These are phyloP conservation scores for Galeruca laticollis DNA, from an alignment of 2,888 invertebrate species.

Conservation along the genomic window DNA sequence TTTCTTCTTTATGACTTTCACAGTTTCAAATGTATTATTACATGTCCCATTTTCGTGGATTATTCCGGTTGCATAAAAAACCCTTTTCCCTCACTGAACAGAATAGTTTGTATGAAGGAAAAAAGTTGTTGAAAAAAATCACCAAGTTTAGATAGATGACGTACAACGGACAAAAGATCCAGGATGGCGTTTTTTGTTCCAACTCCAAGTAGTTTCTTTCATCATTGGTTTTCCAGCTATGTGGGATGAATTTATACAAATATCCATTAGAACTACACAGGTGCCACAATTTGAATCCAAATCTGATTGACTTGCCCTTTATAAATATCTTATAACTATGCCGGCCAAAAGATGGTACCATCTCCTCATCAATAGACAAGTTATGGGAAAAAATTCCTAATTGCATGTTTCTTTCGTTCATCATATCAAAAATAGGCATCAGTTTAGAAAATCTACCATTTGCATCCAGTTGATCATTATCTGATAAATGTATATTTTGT, in stretches of 20 bases:
- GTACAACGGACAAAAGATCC: conserved; percentile 21
- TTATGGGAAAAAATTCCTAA: conserved; percentile 14
- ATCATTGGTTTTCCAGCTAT: conserved; percentile 11
- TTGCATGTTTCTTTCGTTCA: conserved; percentile 19
- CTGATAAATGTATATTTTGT: too few relatives aligned
- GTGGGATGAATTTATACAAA: too few relatives aligned
- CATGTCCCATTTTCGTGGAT: conserved; percentile 32
- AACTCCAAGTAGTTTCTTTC: conserved; percentile 7
- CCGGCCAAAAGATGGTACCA: too few relatives aligned
- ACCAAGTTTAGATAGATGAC: conserved; percentile 9
- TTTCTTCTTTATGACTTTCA: too few relatives aligned
- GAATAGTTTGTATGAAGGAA: conserved; percentile 18
- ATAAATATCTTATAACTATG: background rate
- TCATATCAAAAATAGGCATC: conserved; percentile 17
- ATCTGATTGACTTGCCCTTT: too few relatives aligned
- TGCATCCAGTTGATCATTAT: too few relatives aligned
- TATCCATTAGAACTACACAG: too few relatives aligned
- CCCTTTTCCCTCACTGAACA: conserved; percentile 17
- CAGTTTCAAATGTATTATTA: too few relatives aligned
- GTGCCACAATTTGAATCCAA: too few relatives aligned
- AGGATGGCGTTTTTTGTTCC: conserved; percentile 6
- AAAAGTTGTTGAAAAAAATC: conserved; percentile 20
- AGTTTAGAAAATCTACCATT: conserved; percentile 19
- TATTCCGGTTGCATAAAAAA: conserved; percentile 25
- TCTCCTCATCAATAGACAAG: conserved; percentile 28